Conservation (phyloP, 1,140 invertebrate genomes). For the Anastrepha obliqua region DNA sequence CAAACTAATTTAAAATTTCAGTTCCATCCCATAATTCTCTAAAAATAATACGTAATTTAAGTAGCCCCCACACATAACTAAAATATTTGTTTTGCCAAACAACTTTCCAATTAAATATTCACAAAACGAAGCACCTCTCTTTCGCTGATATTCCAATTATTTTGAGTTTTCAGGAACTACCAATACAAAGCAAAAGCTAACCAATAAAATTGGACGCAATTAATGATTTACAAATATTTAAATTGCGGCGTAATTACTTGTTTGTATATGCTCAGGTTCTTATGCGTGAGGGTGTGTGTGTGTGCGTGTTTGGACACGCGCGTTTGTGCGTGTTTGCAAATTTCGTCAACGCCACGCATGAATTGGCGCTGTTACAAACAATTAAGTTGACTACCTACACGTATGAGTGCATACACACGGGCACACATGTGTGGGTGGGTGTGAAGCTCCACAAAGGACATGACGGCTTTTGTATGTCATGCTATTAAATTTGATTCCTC, state of each 20-base stretch:
- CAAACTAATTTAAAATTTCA: too few species aligned
- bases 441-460: background rate
- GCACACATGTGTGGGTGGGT: background rate
- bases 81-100: too few species aligned
- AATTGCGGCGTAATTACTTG: background rate
- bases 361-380: constrained; percentile 5
- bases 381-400: background rate
- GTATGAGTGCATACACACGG: background rate
- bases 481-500: background rate
- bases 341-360: constrained; percentile 19
- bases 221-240: constrained; percentile 32
- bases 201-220: background rate
- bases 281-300: background rate
- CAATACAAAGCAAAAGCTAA: too few species aligned
- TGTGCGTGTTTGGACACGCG: background rate
- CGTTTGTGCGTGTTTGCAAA: background rate
- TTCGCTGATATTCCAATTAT: too few species aligned
- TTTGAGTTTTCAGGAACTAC: too few species aligned
- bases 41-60: too few species aligned
- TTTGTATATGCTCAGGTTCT: background rate
- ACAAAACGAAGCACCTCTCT: too few species aligned
- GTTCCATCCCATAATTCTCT: too few species aligned
- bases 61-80: too few species aligned
- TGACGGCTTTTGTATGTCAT: background rate
- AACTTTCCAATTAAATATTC: too few species aligned